Evolutionary conservation across 2,113 vertebrate species (phyloP).

Genomic region (Heloderma charlesbogerti): DNA sequence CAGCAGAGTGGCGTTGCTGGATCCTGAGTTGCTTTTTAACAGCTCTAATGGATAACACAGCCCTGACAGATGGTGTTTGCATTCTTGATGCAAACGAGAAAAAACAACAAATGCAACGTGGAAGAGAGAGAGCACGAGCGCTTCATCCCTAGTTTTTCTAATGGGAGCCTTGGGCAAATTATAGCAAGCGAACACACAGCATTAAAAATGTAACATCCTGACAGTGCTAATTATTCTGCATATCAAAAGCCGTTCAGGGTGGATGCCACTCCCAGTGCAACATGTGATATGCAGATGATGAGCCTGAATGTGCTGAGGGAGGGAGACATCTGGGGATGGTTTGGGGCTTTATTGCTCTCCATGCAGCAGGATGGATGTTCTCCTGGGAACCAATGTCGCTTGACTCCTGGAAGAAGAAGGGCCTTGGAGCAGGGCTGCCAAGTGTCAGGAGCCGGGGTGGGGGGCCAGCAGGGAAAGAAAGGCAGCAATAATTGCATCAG

Average conservation of each 20-base stretch:
- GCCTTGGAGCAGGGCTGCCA: neutral
- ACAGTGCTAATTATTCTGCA: slow-evolving; percentile 24
- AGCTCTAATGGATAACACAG: neutral
- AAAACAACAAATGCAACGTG: too few relatives aligned
- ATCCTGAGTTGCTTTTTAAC: neutral
- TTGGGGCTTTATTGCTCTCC: neutral
- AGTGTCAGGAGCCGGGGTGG: neutral
- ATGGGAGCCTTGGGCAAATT: neutral
- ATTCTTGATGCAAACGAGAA: neutral
- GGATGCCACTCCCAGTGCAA: rapidly evolving
- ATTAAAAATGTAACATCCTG: slow-evolving; percentile 40
- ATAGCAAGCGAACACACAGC: neutral
- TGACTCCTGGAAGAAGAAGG: too few relatives aligned
- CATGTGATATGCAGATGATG: neutral
- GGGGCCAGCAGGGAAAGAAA: neutral
- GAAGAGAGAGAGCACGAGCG: too few relatives aligned
- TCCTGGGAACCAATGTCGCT: neutral
- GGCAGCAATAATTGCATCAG: too few relatives aligned
- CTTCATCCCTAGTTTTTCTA: neutral
- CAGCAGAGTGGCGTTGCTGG: neutral
- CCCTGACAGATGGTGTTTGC: neutral
- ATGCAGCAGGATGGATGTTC: neutral
- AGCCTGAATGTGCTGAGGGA: neutral
- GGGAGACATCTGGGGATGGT: neutral
- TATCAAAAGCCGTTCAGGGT: slow-evolving; percentile 10